These are phyloP conservation scores for Aptenodytes forsteri DNA, from an alignment of 2,113 vertebrate genomes.

Conservation along the genomic window DNA sequence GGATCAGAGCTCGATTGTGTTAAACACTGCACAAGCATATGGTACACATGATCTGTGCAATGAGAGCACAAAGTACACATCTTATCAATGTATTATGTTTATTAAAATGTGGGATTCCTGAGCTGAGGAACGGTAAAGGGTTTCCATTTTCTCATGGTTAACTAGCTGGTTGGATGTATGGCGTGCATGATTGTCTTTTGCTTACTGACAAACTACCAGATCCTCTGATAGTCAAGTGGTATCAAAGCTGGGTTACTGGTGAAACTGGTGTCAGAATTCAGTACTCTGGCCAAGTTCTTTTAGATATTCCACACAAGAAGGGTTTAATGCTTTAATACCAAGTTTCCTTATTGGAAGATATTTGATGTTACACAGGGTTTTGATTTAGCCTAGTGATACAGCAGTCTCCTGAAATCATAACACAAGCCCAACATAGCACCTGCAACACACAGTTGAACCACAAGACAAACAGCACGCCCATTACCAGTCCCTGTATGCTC, in stretches of 20 bases:
- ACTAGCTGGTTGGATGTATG: background rate
- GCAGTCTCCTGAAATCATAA: background rate
- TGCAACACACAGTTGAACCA: background rate
- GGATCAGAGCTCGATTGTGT: background rate
- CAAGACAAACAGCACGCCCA: rapidly evolving
- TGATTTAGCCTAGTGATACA: background rate
- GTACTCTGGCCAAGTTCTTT: background rate
- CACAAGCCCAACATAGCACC: background rate
- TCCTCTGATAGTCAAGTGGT: background rate
- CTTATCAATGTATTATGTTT: background rate
- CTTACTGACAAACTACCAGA: background rate
- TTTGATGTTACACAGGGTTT: background rate
- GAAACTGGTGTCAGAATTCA: background rate
- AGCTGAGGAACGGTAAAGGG: background rate
- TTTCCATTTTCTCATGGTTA: background rate
- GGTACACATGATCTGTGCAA: background rate
- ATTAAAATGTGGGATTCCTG: background rate
- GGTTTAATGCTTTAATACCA: background rate
- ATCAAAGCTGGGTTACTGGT: background rate
- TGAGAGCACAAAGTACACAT: rapidly evolving
- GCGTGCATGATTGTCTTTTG: background rate
- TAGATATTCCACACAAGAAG: background rate
- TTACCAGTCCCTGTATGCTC: background rate
- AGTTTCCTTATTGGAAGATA: background rate
- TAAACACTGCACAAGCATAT: background rate